Base-by-base conservation (phyloP, 1,140 invertebrate genomes). In the Limonius californicus region DNA sequence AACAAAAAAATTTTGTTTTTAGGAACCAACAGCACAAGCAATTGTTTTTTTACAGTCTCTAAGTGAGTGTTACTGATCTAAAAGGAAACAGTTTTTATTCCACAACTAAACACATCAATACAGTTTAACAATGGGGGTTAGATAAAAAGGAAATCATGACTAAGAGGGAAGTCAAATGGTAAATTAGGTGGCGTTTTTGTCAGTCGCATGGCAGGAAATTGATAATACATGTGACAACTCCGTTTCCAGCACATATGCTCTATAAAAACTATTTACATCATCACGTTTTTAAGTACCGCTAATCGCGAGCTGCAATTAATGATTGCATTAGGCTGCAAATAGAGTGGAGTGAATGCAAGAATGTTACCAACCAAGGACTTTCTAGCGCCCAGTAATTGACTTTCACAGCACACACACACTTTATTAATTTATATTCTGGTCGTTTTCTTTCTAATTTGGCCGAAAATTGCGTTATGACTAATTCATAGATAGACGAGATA, bases 81-180 rank as follows among this genome's bases (percentile, higher is more conserved):
- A n/a, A n/a, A n/a, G n/a, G n/a, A n/a, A n/a, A n/a, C n/a, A n/a
- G n/a, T n/a, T n/a, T n/a, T n/a, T n/a, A n/a, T n/a, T n/a, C n/a
- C n/a, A n/a, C n/a, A n/a, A n/a, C n/a, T n/a, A n/a, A n/a, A n/a
- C n/a, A 27, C 9, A 27, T 27, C 23, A 27, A 27, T 27, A 27
- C 45, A 18, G 12, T 18, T 19, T 4, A 50, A 50, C 2, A 18
- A 18, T 14, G 14, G 7, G 16, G 45, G 45, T 4, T 50, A 50
- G 45, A 50, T 50, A 45, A 50, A 50, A 21, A 50, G 45, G 45
- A 50, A 50, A 21, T 21, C 1, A 50, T 50, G 45, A 50, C 45
- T 50, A 50, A 50, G 7, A 19, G 14, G 45, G 45, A 50, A 50
- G n/a, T 50, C 8, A 16, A 50, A 50, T 8, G 2, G 2, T n/a